Evolutionary conservation across 2,797 vertebrate genomes (phyloP).

Genomic region (Lacerta viridis): DNA sequence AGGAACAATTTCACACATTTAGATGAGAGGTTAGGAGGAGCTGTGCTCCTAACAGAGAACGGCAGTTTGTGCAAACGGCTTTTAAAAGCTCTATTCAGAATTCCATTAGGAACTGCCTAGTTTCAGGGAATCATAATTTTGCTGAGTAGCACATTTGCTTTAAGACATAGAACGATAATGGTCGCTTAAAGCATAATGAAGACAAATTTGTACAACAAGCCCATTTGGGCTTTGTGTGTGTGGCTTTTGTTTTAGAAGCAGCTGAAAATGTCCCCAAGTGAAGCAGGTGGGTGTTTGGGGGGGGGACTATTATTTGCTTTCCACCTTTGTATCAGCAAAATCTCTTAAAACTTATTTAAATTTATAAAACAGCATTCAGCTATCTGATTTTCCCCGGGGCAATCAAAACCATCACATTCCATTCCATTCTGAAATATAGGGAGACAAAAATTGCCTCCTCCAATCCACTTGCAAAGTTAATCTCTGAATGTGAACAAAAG

Average conservation of each 20-base stretch:
- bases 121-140: constrained; percentile 71
- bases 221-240: background rate
- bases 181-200: constrained; percentile 56
- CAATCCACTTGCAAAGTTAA: background rate
- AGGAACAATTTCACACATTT: constrained; percentile 55
- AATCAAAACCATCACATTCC: background rate
- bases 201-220: background rate
- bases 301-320: too few species aligned
- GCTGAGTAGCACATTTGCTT: constrained; percentile 62
- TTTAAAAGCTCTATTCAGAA: constrained; percentile 55
- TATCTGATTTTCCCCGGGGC: background rate
- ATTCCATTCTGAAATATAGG: background rate
- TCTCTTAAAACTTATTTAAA: background rate
- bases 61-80: constrained; percentile 51
- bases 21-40: constrained; percentile 61
- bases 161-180: constrained; percentile 62
- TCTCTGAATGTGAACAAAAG: background rate
- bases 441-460: background rate
- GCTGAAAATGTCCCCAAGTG: background rate
- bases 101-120: constrained; percentile 65
- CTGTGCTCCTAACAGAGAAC: background rate
- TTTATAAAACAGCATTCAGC: background rate
- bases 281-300: background rate
- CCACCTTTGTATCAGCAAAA: background rate
- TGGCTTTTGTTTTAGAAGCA: background rate